These are phyloP conservation scores for Mormyrus lacerda DNA, from an alignment of 2,113 vertebrate species.

Conservation along the genomic window DNA sequence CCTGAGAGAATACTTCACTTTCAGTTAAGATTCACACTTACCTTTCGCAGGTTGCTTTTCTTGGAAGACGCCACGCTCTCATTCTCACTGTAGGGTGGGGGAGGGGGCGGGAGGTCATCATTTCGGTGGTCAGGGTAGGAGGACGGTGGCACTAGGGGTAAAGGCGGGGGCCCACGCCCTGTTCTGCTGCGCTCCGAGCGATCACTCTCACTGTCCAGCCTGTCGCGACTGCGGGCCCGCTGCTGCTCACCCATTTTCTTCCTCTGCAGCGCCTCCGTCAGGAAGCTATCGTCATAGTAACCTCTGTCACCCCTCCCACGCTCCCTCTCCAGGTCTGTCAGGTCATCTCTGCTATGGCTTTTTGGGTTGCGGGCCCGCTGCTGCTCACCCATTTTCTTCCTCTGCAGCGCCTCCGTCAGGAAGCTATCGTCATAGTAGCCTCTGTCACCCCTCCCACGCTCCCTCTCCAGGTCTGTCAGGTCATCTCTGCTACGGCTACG, in stretches of 20 bases:
- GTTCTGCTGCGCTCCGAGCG: slow-evolving; percentile 49
- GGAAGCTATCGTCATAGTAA: slow-evolving; percentile 65
- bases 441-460: slow-evolving; percentile 26
- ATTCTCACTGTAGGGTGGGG: slow-evolving; percentile 65
- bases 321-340: slow-evolving; percentile 30
- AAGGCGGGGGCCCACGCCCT: slow-evolving; percentile 50
- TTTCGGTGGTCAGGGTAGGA: slow-evolving; percentile 44
- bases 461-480: slow-evolving; percentile 35
- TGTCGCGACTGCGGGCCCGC: slow-evolving; percentile 59
- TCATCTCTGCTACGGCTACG: slow-evolving; percentile 78
- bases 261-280: slow-evolving; percentile 72
- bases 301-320: slow-evolving; percentile 33
- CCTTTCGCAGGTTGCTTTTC: slow-evolving; percentile 72
- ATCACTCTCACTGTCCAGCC: slow-evolving; percentile 57
- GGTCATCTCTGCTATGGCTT: slow-evolving; percentile 33
- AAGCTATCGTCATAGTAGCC: slow-evolving; percentile 67
- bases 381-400: slow-evolving; percentile 64
- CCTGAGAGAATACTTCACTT: background rate
- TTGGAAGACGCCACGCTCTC: slow-evolving; percentile 69
- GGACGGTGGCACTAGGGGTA: slow-evolving; percentile 51
- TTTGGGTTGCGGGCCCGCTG: slow-evolving; percentile 60
- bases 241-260: slow-evolving; percentile 65
- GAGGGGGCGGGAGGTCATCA: slow-evolving; percentile 48
- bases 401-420: slow-evolving; percentile 71
- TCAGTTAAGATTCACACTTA: slow-evolving; percentile 32